Conservation (phyloP, 1,140 invertebrate species). For the Sinella curviseta region DNA sequence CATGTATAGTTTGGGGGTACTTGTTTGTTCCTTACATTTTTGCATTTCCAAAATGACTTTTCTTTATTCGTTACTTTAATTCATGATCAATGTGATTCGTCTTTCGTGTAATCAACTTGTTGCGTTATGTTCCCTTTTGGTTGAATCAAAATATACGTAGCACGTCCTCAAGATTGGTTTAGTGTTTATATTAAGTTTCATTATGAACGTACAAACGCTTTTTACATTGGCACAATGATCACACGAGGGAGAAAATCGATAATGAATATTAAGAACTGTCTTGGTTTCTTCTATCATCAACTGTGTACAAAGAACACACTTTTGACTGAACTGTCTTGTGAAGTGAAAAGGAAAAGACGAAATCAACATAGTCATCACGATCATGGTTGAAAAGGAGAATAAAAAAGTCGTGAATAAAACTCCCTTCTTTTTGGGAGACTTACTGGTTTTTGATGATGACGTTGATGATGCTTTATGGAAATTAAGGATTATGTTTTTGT, state of each 20-base stretch:
- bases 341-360: background rate
- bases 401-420: background rate
- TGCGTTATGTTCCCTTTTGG: too few relatives aligned
- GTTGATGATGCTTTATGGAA: slow-evolving; percentile 12
- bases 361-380: background rate
- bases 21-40: too few relatives aligned
- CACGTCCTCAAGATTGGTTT: too few relatives aligned
- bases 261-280: background rate
- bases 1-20: too few relatives aligned
- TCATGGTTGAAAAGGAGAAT: background rate
- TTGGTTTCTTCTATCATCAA: background rate
- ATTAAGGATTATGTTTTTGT: background rate
- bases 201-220: too few relatives aligned
- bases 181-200: too few relatives aligned
- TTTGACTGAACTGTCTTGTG: background rate
- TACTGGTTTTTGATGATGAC: background rate
- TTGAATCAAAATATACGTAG: too few relatives aligned
- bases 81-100: too few relatives aligned
- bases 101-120: too few relatives aligned
- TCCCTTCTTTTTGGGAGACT: background rate
- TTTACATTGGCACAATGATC: background rate
- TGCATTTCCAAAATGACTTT: too few relatives aligned
- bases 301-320: background rate
- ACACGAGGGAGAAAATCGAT: background rate
- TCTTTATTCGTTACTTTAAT: too few relatives aligned